Conservation (phyloP, 2,113 vertebrate species). For the Eidolon helvum region DNA sequence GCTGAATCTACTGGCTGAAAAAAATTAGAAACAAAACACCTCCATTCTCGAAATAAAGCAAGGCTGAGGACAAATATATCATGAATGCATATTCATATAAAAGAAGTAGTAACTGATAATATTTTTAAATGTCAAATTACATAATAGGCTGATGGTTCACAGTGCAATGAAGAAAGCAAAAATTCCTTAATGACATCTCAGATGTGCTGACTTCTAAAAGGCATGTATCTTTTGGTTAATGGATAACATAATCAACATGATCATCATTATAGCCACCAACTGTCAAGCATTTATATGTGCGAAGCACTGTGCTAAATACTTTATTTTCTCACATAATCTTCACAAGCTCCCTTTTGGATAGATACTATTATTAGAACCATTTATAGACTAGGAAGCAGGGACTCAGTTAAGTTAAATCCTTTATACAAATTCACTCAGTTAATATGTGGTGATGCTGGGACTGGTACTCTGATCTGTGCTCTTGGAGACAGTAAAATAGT, state of each 20-base stretch:
- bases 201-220: background rate
- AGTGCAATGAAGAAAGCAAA: background rate
- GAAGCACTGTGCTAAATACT: background rate
- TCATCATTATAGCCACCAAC: background rate
- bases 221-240: background rate
- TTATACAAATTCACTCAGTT: background rate
- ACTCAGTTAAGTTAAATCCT: background rate
- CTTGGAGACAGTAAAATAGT: background rate
- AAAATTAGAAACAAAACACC: background rate
- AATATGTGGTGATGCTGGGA: background rate
- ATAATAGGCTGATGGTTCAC: background rate
- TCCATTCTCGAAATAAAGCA: background rate
- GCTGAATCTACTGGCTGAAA: background rate
- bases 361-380: background rate
- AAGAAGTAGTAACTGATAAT: background rate
- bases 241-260: background rate
- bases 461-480: background rate
- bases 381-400: background rate
- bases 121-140: background rate
- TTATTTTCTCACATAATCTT: background rate
- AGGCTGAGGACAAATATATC: background rate
- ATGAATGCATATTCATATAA: background rate
- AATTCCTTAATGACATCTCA: background rate
- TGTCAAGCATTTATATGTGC: background rate
- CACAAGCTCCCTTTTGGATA: background rate